phyloP scores from a whole-genome alignment of 2,113 vertebrate genomes.

The Istiophorus platypterus region DNA sequence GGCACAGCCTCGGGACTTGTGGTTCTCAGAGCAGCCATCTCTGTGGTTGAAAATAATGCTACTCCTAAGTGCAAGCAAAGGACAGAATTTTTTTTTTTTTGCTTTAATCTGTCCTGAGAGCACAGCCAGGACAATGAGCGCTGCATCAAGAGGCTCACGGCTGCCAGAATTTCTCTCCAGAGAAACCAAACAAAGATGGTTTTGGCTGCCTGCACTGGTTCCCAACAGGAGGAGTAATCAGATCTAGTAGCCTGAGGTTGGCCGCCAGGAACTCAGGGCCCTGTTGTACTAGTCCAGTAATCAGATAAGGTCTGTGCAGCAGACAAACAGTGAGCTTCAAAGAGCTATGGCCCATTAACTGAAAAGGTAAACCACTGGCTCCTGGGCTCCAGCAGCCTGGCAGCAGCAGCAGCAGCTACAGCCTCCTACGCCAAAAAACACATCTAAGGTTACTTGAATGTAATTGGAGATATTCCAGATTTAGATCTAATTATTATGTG shows the following conservation, averaged over 20 bases:
- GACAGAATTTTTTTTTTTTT: conserved; percentile 55
- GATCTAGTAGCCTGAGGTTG: conserved; percentile 70
- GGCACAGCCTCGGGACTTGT: conserved; percentile 41
- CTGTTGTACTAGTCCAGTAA: conserved; percentile 71
- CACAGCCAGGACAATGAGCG: conserved; percentile 64
- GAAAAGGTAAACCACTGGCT: conserved; percentile 75
- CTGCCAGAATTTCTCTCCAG: conserved; percentile 70
- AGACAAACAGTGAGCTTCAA: conserved; percentile 77
- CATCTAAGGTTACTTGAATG: conserved; percentile 48
- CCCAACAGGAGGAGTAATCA: conserved; percentile 74
- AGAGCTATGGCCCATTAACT: conserved; percentile 75
- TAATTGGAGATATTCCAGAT: conserved; percentile 33
- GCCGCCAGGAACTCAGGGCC: conserved; percentile 64
- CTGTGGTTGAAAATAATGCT: conserved; percentile 61
- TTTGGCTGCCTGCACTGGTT: conserved; percentile 68
- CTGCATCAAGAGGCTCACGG: conserved; percentile 60
- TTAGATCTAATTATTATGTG: conserved; percentile 11
- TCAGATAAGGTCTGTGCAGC: conserved; percentile 81
- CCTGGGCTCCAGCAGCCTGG: conserved; percentile 21
- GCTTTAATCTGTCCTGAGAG: conserved; percentile 68
- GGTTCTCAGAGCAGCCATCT: conserved; percentile 38
- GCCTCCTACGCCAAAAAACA: conserved; percentile 34
- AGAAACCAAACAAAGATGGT: conserved; percentile 73
- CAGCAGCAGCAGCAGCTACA: conserved; percentile 41
- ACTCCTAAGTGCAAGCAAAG: conserved; percentile 50